Percentiles rank a stretch among this genome's conserved stretches.
Evolutionary conservation across 2,113 vertebrate genomes (phyloP).

Genomic region (Dasyornis broadbenti): DNA sequence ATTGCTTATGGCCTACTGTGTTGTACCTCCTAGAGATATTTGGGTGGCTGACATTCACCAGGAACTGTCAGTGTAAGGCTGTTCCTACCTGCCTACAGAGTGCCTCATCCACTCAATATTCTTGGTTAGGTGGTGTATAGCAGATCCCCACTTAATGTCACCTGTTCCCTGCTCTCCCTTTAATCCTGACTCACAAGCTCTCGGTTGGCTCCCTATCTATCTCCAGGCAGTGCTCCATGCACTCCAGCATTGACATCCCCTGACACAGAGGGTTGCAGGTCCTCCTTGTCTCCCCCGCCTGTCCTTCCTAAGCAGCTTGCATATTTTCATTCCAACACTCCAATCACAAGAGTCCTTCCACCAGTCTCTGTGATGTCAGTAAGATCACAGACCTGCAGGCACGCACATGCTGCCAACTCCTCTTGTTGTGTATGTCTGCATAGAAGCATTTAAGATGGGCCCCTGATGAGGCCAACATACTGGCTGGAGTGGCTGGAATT

Average conservation of each 20-base stretch:
- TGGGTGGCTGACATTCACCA: not conserved
- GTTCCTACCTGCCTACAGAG: not conserved
- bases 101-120: not conserved
- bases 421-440: not conserved
- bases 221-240: not conserved
- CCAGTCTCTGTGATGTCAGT: not conserved
- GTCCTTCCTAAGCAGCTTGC: not conserved
- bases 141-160: not conserved
- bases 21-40: not conserved
- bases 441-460: not conserved
- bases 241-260: not conserved
- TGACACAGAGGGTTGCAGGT: not conserved
- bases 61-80: not conserved
- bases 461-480: not conserved
- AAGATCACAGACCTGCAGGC: not conserved
- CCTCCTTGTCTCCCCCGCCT: not conserved
- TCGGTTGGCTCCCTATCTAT: not conserved
- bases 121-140: not conserved
- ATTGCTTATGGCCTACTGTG: not conserved
- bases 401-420: not conserved
- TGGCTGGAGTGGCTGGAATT: not conserved
- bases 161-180: not conserved
- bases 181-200: not conserved
- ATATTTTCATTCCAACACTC: not conserved
- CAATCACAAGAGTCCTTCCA: not conserved